A percentile compares a stretch with the other conserved stretches of the same genome.
Conservation (phyloP, 2,113 vertebrate genomes). For the Helogale parvula region DNA sequence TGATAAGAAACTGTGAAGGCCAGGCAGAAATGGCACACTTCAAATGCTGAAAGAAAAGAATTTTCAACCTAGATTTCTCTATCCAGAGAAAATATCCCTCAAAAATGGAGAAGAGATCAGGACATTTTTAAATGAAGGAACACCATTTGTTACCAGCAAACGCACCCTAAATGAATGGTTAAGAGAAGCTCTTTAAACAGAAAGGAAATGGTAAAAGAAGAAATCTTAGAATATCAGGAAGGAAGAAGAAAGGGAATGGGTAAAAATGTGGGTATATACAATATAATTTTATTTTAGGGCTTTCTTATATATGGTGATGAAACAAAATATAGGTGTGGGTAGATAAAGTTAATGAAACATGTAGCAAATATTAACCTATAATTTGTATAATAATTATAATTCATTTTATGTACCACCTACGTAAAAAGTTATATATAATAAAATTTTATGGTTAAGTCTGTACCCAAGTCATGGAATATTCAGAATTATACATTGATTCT, state of each 20-base stretch:
- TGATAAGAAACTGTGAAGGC: neutral
- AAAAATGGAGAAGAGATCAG: neutral
- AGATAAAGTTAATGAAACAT: neutral
- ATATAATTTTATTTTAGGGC: neutral
- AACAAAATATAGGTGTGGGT: neutral
- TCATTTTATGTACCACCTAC: neutral
- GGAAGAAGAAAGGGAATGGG: neutral
- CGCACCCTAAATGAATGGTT: neutral
- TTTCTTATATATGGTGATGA: neutral
- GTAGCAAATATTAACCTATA: neutral
- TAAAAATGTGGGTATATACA: neutral
- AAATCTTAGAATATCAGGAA: neutral
- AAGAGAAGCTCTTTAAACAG: neutral
- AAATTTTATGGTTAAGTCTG: neutral
- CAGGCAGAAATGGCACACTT: neutral
- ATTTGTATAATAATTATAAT: neutral
- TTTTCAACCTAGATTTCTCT: neutral
- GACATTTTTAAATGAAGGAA: neutral
- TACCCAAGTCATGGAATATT: neutral
- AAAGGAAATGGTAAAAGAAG: neutral
- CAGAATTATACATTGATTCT: neutral
- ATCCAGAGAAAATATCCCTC: neutral
- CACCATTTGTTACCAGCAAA: neutral
- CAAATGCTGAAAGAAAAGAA: neutral
- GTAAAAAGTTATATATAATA: neutral